A percentile compares a stretch with the other conserved stretches of the same genome.
phyloP scores from a whole-genome alignment of 2,888 invertebrate species.

The Xanthorhoe spadicearia region DNA sequence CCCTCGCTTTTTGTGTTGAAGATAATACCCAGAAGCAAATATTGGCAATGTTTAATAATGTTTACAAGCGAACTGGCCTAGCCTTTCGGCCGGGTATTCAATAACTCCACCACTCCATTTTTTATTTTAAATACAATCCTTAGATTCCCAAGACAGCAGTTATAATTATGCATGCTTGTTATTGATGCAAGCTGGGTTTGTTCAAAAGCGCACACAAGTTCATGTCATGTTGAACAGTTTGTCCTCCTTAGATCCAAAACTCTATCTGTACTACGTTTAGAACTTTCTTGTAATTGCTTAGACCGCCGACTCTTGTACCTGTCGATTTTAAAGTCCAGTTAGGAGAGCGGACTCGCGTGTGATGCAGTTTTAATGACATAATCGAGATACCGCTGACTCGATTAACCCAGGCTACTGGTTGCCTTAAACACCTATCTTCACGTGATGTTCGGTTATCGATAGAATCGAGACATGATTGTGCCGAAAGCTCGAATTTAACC shows the following conservation, averaged over 20 bases:
- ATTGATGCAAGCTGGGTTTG: neutral
- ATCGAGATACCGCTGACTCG: conserved; percentile 78
- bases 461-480: neutral
- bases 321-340: conserved; percentile 70
- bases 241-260: neutral
- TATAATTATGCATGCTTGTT: neutral
- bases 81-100: too few relatives aligned
- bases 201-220: conserved; percentile 11
- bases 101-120: neutral
- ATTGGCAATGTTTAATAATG: too few relatives aligned
- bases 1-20: too few relatives aligned
- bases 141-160: neutral
- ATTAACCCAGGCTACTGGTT: conserved; percentile 71
- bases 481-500: conserved; percentile 1
- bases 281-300: conserved; percentile 22
- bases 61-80: too few relatives aligned
- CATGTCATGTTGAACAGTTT: conserved; percentile 11
- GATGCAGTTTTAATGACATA: conserved; percentile 82
- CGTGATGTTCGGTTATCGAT: conserved; percentile 55
- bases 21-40: too few relatives aligned
- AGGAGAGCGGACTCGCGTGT: conserved; percentile 63
- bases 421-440: conserved; percentile 69
- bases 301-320: conserved; percentile 44
- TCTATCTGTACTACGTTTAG: conserved; percentile 10
- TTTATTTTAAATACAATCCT: neutral